phyloP scores from a whole-genome alignment of 2,113 vertebrate species.

The Festucalex cinctus region DNA sequence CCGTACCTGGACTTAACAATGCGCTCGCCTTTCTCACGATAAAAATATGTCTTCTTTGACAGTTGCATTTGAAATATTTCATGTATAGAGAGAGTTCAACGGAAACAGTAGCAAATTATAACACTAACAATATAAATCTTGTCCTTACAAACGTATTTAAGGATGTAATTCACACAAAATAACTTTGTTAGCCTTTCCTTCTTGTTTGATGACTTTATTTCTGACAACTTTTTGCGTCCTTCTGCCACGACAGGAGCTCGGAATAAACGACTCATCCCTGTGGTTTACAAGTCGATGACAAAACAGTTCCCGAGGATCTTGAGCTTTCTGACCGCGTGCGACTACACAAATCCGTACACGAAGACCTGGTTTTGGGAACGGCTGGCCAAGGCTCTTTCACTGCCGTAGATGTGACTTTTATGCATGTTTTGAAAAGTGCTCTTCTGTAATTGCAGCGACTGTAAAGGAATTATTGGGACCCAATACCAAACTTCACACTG shows the following conservation, averaged over 20 bases:
- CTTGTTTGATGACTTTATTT: not conserved
- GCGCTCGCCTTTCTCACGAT: too few relatives aligned
- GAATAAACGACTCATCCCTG: slow-evolving; percentile 88
- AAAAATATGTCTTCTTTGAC: too few relatives aligned
- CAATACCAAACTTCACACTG: not conserved
- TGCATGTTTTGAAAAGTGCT: not conserved
- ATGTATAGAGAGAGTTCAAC: too few relatives aligned
- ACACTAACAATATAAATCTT: too few relatives aligned
- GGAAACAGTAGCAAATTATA: too few relatives aligned
- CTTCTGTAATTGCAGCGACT: not conserved
- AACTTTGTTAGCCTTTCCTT: too few relatives aligned
- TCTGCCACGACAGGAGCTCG: slow-evolving; percentile 77
- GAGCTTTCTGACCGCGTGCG: slow-evolving; percentile 90
- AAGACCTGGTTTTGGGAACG: slow-evolving; percentile 92
- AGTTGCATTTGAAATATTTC: too few relatives aligned
- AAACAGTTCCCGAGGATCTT: slow-evolving; percentile 91
- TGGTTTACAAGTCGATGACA: slow-evolving; percentile 88
- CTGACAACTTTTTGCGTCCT: not conserved
- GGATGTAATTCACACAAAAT: too few relatives aligned
- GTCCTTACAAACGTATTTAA: too few relatives aligned
- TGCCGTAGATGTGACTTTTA: slow-evolving; percentile 57
- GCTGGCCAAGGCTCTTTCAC: slow-evolving; percentile 86
- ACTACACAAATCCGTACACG: slow-evolving; percentile 90
- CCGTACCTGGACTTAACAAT: not conserved
- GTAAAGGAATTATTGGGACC: not conserved